These are phyloP conservation scores for Drosophila rhopaloa DNA, from an alignment of 1,140 invertebrate genomes.

Conservation along the genomic window DNA sequence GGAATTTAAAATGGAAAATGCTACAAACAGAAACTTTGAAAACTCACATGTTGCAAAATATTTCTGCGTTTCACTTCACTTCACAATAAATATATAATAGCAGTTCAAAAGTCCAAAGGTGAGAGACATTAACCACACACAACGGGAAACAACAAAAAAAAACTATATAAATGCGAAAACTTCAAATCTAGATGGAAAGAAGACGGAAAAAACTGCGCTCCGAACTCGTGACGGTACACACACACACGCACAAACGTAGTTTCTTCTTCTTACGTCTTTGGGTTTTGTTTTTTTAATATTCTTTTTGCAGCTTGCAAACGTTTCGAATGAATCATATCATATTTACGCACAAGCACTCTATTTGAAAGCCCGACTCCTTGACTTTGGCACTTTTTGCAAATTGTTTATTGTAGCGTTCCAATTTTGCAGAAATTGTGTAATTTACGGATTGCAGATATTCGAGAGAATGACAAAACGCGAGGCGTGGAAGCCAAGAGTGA, in stretches of 20 bases:
- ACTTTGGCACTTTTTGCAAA: conserved; percentile 59
- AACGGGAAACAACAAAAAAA: conserved; percentile 3
- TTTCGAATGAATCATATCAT: conserved; percentile 11
- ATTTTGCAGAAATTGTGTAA: conserved; percentile 77
- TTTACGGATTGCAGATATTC: conserved; percentile 75
- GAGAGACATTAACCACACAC: conserved; percentile 53
- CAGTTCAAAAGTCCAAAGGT: conserved; percentile 66
- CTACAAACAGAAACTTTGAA: conserved; percentile 19
- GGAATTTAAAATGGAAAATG: conserved; percentile 39
- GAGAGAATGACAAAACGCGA: conserved; percentile 38
- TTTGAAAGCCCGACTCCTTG: conserved; percentile 22
- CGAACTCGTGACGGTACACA: conserved; percentile 69
- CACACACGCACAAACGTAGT: conserved; percentile 42
- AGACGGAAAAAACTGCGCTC: conserved; percentile 58
- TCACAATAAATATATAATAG: conserved; percentile 50
- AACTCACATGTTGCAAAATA: conserved; percentile 65
- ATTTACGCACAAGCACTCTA: conserved; percentile 23
- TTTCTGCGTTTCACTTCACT: conserved; percentile 63
- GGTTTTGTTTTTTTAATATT: conserved; percentile 20
- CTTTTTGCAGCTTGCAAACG: conserved; percentile 29
- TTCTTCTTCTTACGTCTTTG: conserved; percentile 27
- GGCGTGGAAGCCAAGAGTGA: conserved; percentile 45
- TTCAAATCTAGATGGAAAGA: conserved; percentile 56
- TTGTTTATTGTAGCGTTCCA: conserved; percentile 28
- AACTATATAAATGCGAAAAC: conserved; percentile 52